Base-by-base conservation (phyloP, 1,140 invertebrate species). In the Pantala flavescens region DNA sequence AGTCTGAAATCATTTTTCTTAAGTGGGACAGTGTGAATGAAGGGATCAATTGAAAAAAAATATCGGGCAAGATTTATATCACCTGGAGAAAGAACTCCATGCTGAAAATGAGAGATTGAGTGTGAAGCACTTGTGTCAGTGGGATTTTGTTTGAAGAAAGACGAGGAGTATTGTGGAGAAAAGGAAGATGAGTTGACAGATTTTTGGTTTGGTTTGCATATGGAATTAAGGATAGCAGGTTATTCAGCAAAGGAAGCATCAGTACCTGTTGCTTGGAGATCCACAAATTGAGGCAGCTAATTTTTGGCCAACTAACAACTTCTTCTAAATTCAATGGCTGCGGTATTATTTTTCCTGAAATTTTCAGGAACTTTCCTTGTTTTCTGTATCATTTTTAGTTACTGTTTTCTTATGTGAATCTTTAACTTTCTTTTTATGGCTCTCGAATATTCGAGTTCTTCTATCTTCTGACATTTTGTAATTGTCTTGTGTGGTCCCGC, bases 261-360 rank as follows among this genome's bases (percentile, higher is more conserved):
- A 74, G 73, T 74, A 74, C 73, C 73, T 74, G 73, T 74, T 19
- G 55, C 43, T 43, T 74, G 43, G 43, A 49, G 55, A 74, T 55
- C 73, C 43, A 72, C 12, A 16, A 21, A 55, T 28, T 19, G 5
- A 73, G 19, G 72, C 72, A 42, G 49, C 49, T 63, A 21, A 7
- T 36, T 36, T 63, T 21, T 63, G 49, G 49, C 49, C 3, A 63
- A 63, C 49, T 19, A 63, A 19, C 49, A 63, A 63, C 49, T 63
- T 63, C 49, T 63, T 63, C 49, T 7, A 63, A 63, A 63, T 63
- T 63, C 12, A 19, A 12, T 19, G n/a, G 49, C 49, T 63, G 49
- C 49, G n/a, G 16, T 63, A 63, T 63, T 63, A 19, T 63, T 19
- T 63, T 63, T 63, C 49, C 49, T 63, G 49, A 12, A 63, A 63